These are phyloP conservation scores for Venustoraphidia nigricollis DNA, from an alignment of 2,888 invertebrate species.

Conservation along the genomic window DNA sequence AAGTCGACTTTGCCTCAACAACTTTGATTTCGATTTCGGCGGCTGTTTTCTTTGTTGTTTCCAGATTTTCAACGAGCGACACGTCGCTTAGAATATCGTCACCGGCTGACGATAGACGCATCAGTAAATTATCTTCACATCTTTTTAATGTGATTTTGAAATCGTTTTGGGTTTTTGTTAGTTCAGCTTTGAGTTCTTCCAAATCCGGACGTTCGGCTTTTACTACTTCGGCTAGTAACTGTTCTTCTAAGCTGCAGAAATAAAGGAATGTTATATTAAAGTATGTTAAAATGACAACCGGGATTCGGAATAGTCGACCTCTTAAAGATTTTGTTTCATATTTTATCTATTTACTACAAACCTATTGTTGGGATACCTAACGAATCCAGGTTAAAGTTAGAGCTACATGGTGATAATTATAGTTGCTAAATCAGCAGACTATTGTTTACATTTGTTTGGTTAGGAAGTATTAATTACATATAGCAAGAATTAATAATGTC, in stretches of 20 bases:
- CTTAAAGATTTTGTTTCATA: too few relatives aligned
- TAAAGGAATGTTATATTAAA: too few relatives aligned
- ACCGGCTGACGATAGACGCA: slow-evolving; percentile 75
- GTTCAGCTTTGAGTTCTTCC: slow-evolving; percentile 61
- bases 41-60: slow-evolving; percentile 84
- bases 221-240: slow-evolving; percentile 83
- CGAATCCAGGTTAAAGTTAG: too few relatives aligned
- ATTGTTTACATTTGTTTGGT: too few relatives aligned
- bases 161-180: slow-evolving; percentile 86
- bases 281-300: too few relatives aligned
- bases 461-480: too few relatives aligned
- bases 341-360: too few relatives aligned
- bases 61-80: slow-evolving; percentile 79
- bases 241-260: slow-evolving; percentile 59
- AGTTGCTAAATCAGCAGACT: too few relatives aligned
- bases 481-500: too few relatives aligned
- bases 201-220: slow-evolving; percentile 86
- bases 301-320: too few relatives aligned
- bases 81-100: slow-evolving; percentile 86
- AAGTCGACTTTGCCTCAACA: slow-evolving; percentile 70
- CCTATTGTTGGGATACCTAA: too few relatives aligned
- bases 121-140: slow-evolving; percentile 81
- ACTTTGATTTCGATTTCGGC: slow-evolving; percentile 81
- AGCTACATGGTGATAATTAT: too few relatives aligned
- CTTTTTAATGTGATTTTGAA: slow-evolving; percentile 85